A percentile compares a stretch with the other conserved stretches of the same genome.
phyloP scores from a whole-genome alignment of 2,797 vertebrate genomes.

The Pangasius mekongensis region DNA sequence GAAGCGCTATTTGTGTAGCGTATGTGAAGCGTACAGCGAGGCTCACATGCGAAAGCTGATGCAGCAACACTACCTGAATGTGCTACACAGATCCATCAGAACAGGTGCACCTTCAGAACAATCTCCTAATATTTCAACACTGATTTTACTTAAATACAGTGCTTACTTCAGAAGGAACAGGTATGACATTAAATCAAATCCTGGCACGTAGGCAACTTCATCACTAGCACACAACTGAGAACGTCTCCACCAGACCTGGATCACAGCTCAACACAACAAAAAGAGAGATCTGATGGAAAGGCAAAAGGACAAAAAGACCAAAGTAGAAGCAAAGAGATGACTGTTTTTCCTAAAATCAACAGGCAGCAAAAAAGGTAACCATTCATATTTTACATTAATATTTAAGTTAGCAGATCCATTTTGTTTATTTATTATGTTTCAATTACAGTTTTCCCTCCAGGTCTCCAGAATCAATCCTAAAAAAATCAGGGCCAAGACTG shows the following conservation, averaged over 20 bases:
- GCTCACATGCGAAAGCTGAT: constrained; percentile 68
- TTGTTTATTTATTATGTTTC: not conserved
- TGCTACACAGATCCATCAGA: constrained; percentile 63
- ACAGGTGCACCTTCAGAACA: constrained; percentile 55
- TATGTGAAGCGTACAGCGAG: constrained; percentile 69
- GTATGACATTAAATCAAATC: not conserved
- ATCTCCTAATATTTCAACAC: not conserved
- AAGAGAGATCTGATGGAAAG: constrained; percentile 11
- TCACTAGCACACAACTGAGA: not conserved
- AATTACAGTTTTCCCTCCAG: constrained; percentile 18
- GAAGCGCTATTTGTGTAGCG: constrained; percentile 70
- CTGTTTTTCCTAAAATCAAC: constrained; percentile 55
- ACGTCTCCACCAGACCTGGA: not conserved
- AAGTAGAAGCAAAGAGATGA: constrained; percentile 22
- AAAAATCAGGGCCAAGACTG: not conserved
- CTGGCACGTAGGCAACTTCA: constrained; percentile 4
- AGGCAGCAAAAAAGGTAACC: constrained; percentile 50
- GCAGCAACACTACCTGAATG: constrained; percentile 74
- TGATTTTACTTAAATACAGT: not conserved
- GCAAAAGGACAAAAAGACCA: constrained; percentile 31
- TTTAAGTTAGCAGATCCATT: not conserved
- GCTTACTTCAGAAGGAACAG: not conserved
- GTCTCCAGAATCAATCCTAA: constrained; percentile 34
- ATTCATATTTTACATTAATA: not conserved
- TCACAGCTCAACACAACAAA: not conserved